Conservation (phyloP, 2,888 invertebrate species). For the Anarsia innoxiella region DNA sequence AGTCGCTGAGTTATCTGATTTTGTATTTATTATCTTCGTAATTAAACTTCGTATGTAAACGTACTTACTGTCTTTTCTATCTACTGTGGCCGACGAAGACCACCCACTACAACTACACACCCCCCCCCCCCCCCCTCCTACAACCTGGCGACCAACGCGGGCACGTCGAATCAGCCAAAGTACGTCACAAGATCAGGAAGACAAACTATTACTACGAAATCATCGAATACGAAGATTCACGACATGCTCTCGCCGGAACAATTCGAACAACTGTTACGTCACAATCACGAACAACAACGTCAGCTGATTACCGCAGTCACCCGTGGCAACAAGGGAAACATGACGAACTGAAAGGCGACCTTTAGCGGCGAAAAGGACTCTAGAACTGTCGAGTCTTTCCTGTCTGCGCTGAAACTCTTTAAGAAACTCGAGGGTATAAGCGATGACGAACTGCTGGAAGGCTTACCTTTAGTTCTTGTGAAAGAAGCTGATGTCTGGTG, state of each 20-base stretch:
- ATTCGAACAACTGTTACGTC: not conserved
- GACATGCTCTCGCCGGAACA: not conserved
- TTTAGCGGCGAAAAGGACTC: not conserved
- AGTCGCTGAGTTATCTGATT: too few species aligned
- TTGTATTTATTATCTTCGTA: too few species aligned
- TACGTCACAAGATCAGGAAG: conserved; percentile 4
- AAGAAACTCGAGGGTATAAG: not conserved
- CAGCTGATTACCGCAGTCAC: not conserved
- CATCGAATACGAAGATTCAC: too few species aligned
- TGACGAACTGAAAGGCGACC: not conserved
- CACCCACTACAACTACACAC: too few species aligned
- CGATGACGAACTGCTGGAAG: not conserved
- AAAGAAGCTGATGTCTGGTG: conserved; percentile 1
- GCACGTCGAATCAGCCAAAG: not conserved
- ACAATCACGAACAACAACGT: not conserved
- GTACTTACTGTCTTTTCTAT: too few species aligned
- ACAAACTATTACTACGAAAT: not conserved
- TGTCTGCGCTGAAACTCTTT: not conserved
- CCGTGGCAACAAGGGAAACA: not conserved
- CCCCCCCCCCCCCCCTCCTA: too few species aligned
- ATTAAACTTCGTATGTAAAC: too few species aligned
- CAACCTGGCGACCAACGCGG: conserved; percentile 5
- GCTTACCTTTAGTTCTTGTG: not conserved
- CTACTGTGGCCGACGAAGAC: too few species aligned
- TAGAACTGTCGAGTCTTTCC: not conserved